Evolutionary conservation across 2,888 invertebrate genomes (phyloP).

Genomic region (Glyphotaelius pellucidus): DNA sequence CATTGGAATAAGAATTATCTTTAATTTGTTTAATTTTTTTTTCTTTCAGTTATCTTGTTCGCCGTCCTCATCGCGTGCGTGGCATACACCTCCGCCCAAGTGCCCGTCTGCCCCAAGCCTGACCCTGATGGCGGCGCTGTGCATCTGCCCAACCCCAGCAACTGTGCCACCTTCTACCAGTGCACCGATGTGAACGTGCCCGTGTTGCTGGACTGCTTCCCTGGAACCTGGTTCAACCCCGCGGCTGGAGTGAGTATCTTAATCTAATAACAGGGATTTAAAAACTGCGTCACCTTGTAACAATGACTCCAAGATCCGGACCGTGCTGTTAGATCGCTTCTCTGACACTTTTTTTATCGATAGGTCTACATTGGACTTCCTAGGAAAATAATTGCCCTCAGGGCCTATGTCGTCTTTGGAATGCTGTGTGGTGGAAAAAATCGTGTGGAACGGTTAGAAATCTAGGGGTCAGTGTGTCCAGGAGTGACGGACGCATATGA

Average conservation of each 20-base stretch:
- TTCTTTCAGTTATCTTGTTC: not conserved
- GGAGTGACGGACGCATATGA: too few relatives aligned
- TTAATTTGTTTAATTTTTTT: not conserved
- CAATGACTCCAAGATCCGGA: too few relatives aligned
- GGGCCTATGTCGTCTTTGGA: too few relatives aligned
- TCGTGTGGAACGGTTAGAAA: too few relatives aligned
- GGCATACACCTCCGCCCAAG: not conserved
- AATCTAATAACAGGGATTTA: too few relatives aligned
- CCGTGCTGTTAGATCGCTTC: too few relatives aligned
- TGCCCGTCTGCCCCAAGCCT: slow-evolving; percentile 59
- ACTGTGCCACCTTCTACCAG: slow-evolving; percentile 74
- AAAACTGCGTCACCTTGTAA: not conserved
- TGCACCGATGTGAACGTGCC: slow-evolving; percentile 73
- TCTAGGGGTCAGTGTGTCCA: too few relatives aligned
- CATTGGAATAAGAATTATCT: not conserved
- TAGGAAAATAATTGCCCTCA: too few relatives aligned
- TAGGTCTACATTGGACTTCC: too few relatives aligned
- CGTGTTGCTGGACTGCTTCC: slow-evolving; percentile 74
- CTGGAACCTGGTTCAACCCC: slow-evolving; percentile 74
- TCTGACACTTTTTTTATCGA: too few relatives aligned
- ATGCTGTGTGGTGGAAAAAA: too few relatives aligned
- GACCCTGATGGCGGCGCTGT: slow-evolving; percentile 75
- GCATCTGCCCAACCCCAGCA: slow-evolving; percentile 72
- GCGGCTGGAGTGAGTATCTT: slow-evolving; percentile 71
- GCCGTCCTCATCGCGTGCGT: not conserved